These are phyloP conservation scores for Molorchus minor DNA, from an alignment of 2,888 invertebrate genomes.

Conservation along the genomic window DNA sequence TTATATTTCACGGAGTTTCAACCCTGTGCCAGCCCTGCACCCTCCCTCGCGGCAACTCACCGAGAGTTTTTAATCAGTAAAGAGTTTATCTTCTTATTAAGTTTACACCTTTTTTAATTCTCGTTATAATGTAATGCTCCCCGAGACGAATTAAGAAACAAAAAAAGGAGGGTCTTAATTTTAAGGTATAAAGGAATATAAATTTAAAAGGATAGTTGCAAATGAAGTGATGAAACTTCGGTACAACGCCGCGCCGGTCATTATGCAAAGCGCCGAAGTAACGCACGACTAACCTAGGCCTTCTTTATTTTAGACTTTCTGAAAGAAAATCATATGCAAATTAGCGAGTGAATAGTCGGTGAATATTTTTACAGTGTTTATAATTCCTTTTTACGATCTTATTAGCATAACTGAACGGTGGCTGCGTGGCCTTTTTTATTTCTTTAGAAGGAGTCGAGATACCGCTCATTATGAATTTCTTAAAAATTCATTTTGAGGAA, in stretches of 20 bases:
- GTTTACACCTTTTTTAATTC: constrained; percentile 55
- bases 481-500: constrained; percentile 48
- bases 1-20: no score
- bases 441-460: constrained; percentile 41
- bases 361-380: constrained; percentile 64
- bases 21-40: constrained; percentile 8
- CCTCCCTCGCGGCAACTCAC: constrained; percentile 18
- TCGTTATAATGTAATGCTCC: constrained; percentile 46
- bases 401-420: constrained; percentile 61
- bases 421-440: constrained; percentile 51
- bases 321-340: constrained; percentile 62
- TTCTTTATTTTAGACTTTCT: constrained; percentile 51
- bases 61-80: constrained; percentile 33
- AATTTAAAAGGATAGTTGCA: constrained; percentile 43
- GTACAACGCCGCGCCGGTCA: constrained; percentile 51
- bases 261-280: constrained; percentile 59
- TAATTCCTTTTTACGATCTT: constrained; percentile 62
- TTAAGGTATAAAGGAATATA: constrained; percentile 32
- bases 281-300: constrained; percentile 59
- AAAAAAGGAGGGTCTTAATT: constrained; percentile 42
- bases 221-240: constrained; percentile 45
- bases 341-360: constrained; percentile 60
- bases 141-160: constrained; percentile 43
- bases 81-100: constrained; percentile 48
- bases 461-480: constrained; percentile 53